A percentile compares a stretch with the other conserved stretches of the same genome.
Conservation (phyloP, 2,888 invertebrate species). For the Tuberolachnus salignus region DNA sequence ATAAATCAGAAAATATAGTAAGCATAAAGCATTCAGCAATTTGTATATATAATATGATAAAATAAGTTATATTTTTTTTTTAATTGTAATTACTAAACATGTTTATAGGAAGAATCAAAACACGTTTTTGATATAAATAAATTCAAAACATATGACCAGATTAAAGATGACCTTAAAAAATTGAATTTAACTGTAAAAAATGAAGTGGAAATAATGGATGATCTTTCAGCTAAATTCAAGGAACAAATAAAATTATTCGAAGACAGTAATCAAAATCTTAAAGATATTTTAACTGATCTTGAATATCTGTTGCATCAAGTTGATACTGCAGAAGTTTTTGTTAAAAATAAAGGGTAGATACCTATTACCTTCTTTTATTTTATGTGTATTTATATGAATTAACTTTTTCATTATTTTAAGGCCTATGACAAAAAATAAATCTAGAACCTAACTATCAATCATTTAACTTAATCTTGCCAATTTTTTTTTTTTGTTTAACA, state of each 20-base stretch:
- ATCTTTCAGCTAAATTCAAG: slow-evolving; percentile 66
- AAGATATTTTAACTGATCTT: slow-evolving; percentile 69
- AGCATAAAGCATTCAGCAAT: not conserved
- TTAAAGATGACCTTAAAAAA: slow-evolving; percentile 71
- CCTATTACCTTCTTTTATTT: not conserved
- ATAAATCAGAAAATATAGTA: slow-evolving; percentile 21
- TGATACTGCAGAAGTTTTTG: slow-evolving; percentile 76
- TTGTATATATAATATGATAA: too few species aligned
- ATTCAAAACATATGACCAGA: slow-evolving; percentile 69
- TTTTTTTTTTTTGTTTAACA: too few species aligned
- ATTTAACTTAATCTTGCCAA: too few species aligned
- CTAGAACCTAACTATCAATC: too few species aligned
- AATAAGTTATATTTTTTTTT: not conserved
- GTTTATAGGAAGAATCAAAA: not conserved
- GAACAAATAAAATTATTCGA: slow-evolving; percentile 62
- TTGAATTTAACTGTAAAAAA: slow-evolving; percentile 71
- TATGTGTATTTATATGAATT: not conserved
- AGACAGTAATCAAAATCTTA: slow-evolving; percentile 62
- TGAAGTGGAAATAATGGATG: slow-evolving; percentile 71
- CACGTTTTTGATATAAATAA: slow-evolving; percentile 60
- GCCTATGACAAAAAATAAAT: too few species aligned
- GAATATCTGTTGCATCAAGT: slow-evolving; percentile 79
- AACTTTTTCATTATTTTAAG: not conserved
- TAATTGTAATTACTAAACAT: not conserved
- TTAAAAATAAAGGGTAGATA: slow-evolving; percentile 68